phyloP scores from a whole-genome alignment of 2,888 invertebrate species.

The Octodonta nipae region DNA sequence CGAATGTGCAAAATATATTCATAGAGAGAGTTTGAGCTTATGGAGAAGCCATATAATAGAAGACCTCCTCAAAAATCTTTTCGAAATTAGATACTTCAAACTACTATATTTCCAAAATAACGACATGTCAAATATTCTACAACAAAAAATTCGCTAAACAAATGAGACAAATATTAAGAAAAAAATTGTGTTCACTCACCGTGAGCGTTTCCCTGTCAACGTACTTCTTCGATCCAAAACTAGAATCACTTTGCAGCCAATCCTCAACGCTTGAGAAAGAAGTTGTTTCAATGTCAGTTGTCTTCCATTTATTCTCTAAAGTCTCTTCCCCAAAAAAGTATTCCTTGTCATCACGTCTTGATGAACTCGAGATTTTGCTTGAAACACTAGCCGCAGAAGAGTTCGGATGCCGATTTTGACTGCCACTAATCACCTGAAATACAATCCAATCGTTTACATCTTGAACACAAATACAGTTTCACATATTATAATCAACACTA shows the following conservation, averaged over 20 bases:
- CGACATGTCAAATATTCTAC: too few relatives aligned
- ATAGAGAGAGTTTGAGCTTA: too few relatives aligned
- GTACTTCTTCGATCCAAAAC: conserved; percentile 29
- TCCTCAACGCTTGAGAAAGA: conserved; percentile 34
- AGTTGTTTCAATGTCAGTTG: conserved; percentile 26
- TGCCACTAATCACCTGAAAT: conserved; percentile 49
- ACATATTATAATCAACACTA: too few relatives aligned
- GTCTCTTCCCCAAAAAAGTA: conserved; percentile 32
- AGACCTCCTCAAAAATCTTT: too few relatives aligned
- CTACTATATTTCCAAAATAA: too few relatives aligned
- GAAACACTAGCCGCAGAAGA: conserved; percentile 26
- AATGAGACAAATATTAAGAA: too few relatives aligned
- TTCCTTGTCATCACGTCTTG: conserved; percentile 27
- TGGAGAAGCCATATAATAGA: too few relatives aligned
- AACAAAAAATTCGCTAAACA: too few relatives aligned
- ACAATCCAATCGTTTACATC: too few relatives aligned
- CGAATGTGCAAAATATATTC: too few relatives aligned
- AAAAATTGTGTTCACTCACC: conserved; percentile 26
- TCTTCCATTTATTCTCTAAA: conserved; percentile 28
- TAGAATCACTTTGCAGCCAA: conserved; percentile 31
- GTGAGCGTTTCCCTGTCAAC: conserved; percentile 31
- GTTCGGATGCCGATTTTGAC: conserved; percentile 43
- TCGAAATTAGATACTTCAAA: too few relatives aligned
- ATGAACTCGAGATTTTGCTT: conserved; percentile 31
- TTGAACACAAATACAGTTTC: too few relatives aligned